Evolutionary conservation across 2,888 invertebrate genomes (phyloP).

Genomic region (Pterobdella sp.): DNA sequence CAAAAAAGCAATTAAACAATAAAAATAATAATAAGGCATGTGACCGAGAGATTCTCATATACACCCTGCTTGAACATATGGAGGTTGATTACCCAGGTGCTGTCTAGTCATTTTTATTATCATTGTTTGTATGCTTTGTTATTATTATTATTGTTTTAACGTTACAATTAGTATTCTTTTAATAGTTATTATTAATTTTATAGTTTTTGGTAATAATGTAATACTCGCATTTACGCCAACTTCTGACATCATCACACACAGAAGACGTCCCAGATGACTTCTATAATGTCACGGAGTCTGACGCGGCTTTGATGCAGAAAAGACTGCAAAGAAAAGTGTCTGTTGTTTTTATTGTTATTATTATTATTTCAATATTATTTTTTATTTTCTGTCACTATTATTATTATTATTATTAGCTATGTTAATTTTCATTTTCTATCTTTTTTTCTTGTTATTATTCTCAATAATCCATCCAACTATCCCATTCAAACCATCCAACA

Average conservation of each 20-base stretch:
- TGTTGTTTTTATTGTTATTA: constrained; percentile 14
- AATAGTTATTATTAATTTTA: not conserved
- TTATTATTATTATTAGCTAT: too few species aligned
- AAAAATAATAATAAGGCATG: constrained; percentile 41
- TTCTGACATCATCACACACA: not conserved
- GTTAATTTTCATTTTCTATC: not conserved
- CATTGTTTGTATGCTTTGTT: not conserved
- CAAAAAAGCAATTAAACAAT: not conserved
- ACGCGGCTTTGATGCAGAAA: constrained; percentile 67
- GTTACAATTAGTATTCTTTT: not conserved
- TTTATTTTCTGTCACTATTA: too few species aligned
- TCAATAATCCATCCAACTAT: not conserved
- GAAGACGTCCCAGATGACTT: constrained; percentile 62
- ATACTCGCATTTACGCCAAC: not conserved
- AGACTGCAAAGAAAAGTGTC: constrained; percentile 58
- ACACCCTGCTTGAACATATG: constrained; percentile 54
- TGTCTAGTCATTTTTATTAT: not conserved
- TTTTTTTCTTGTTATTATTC: not conserved
- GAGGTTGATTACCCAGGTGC: not conserved
- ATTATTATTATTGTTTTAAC: not conserved
- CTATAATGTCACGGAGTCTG: constrained; percentile 74
- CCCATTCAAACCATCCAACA: not conserved
- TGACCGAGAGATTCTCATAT: constrained; percentile 47
- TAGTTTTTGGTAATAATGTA: not conserved
- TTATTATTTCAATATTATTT: too few species aligned